These are phyloP conservation scores for Crocuta crocuta DNA, from an alignment of 2,113 vertebrate genomes.

Conservation along the genomic window DNA sequence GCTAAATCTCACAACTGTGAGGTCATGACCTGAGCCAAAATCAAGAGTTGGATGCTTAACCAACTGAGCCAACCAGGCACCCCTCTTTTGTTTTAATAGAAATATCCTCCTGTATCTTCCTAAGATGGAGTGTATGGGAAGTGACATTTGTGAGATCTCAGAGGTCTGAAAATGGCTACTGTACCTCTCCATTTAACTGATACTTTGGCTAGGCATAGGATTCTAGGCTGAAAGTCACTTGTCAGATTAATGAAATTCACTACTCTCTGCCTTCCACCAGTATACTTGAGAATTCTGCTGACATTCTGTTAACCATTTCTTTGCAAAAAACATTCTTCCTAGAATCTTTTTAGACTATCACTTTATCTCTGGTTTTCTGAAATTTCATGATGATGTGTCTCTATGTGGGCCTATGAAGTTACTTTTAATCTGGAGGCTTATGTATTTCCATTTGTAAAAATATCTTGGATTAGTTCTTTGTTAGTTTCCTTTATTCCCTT, in stretches of 20 bases:
- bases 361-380: neutral
- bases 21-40: too few species aligned
- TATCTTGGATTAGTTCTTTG: neutral
- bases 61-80: too few species aligned
- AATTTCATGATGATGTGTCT: neutral
- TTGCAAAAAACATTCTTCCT: neutral
- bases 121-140: neutral
- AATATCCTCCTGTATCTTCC: neutral
- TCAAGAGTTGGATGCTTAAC: too few species aligned
- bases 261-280: neutral
- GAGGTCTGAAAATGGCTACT: slow-evolving; percentile 8
- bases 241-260: neutral
- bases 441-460: neutral
- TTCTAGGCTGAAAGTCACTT: neutral
- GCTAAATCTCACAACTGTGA: too few species aligned
- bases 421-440: neutral
- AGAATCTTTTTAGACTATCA: neutral
- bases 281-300: neutral
- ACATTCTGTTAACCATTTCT: neutral
- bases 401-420: neutral
- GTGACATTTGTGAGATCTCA: slow-evolving; percentile 3
- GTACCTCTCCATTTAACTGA: neutral
- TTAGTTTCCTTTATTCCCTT: neutral
- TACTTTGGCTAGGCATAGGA: neutral
- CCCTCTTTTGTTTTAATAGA: neutral